Evolutionary conservation across 1,140 invertebrate genomes (phyloP).

Genomic region (Achatina immaculata): DNA sequence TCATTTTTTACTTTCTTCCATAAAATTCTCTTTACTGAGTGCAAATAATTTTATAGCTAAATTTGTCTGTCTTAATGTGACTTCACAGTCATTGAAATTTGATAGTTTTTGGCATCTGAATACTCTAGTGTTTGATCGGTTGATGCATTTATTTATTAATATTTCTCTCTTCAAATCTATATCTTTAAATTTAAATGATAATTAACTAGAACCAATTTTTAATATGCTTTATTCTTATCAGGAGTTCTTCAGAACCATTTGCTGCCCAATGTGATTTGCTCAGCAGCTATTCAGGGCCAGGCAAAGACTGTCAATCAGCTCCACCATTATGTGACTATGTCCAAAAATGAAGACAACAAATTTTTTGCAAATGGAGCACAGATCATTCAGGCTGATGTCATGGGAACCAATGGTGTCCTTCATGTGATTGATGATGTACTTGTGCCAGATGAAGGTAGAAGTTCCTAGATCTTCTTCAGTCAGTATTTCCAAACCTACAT

Average conservation of each 20-base stretch:
- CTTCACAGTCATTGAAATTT: no score
- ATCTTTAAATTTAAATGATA: no score
- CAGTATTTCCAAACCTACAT: no score
- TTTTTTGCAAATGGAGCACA: conserved; percentile 72
- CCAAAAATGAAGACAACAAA: conserved; percentile 72
- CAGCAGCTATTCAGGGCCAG: conserved; percentile 73
- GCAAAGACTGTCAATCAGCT: conserved; percentile 74
- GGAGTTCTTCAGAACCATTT: conserved; percentile 78
- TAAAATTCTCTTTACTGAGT: no score
- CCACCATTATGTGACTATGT: conserved; percentile 73
- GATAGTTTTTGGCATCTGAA: no score
- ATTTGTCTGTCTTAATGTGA: no score
- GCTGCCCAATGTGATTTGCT: conserved; percentile 78
- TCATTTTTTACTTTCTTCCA: no score
- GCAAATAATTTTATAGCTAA: no score
- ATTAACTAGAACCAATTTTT: no score
- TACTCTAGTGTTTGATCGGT: no score
- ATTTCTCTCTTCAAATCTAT: no score
- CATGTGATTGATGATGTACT: conserved; percentile 75
- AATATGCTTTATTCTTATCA: conserved; percentile 58
- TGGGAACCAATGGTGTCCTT: conserved; percentile 76
- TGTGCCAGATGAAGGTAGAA: conserved; percentile 72
- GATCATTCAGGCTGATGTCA: conserved; percentile 71
- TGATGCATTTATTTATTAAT: no score
- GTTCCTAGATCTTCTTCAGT: neutral